Conservation (phyloP, 1,140 invertebrate genomes). For the Nylanderia fulva region DNA sequence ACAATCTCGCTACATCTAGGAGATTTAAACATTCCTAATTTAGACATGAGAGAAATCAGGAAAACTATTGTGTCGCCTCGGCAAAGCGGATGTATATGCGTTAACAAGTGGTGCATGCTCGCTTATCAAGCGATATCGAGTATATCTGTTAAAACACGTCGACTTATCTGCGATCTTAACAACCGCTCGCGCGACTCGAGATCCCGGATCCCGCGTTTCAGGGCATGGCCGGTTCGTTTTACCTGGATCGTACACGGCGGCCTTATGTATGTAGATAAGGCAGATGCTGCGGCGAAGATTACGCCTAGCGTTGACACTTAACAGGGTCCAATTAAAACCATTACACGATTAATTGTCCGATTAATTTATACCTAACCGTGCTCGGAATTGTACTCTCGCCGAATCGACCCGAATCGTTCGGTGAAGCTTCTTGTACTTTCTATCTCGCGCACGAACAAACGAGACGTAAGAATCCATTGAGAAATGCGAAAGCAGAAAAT, state of each 20-base stretch:
- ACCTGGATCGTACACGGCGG: conserved; percentile 44
- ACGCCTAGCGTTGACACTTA: conserved; percentile 81
- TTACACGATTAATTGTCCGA: conserved; percentile 86
- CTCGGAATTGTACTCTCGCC: conserved; percentile 46
- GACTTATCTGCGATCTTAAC: conserved; percentile 83
- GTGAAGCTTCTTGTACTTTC: conserved; percentile 27
- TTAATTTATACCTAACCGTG: conserved; percentile 82
- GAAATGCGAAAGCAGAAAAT: not conserved
- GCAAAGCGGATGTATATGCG: conserved; percentile 17
- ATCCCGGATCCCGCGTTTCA: conserved; percentile 24
- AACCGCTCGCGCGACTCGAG: conserved; percentile 75
- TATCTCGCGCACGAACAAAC: not conserved
- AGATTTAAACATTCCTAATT: conserved; percentile 1
- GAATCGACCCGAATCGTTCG: conserved; percentile 26
- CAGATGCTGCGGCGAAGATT: conserved; percentile 82
- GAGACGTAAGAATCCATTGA: not conserved
- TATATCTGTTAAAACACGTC: conserved; percentile 83
- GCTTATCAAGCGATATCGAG: conserved; percentile 80
- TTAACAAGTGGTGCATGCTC: conserved; percentile 69
- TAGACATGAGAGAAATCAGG: not conserved
- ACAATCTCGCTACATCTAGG: not conserved
- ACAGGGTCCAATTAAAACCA: conserved; percentile 85
- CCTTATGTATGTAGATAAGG: conserved; percentile 64
- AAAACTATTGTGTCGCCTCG: conserved; percentile 5
- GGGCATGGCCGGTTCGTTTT: conserved; percentile 18